phyloP scores from a whole-genome alignment of 2,113 vertebrate species.

The Halcyon senegalensis region DNA sequence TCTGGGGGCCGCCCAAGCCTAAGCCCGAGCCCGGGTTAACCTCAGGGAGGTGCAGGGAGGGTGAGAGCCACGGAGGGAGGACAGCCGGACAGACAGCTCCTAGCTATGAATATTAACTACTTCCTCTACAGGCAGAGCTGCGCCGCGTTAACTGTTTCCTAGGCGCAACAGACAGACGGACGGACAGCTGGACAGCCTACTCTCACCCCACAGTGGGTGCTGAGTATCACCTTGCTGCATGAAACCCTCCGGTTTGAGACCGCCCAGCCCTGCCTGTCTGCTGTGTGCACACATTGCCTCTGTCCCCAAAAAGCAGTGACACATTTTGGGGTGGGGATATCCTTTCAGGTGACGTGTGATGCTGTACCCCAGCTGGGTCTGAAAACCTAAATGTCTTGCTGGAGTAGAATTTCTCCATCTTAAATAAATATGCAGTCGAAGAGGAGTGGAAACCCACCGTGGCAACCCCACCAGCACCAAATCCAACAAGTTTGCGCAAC shows the following conservation, averaged over 20 bases:
- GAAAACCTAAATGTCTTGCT: neutral
- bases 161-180: neutral
- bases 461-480: neutral
- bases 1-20: neutral
- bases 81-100: conserved; percentile 36
- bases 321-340: neutral
- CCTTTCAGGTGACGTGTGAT: neutral
- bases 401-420: neutral
- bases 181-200: neutral
- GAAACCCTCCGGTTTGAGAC: neutral
- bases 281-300: neutral
- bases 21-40: conserved; percentile 38
- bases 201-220: neutral
- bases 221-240: neutral
- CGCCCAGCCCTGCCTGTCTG: neutral
- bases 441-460: accelerated
- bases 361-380: neutral
- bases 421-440: neutral
- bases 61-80: neutral
- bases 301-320: neutral
- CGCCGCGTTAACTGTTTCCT: conserved; percentile 53
- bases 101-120: conserved; percentile 68
- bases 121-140: conserved; percentile 54
- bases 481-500: neutral
- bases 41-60: conserved; percentile 16